These are phyloP conservation scores for Sebastes itinus DNA, from an alignment of 2,797 vertebrate species.

Conservation along the genomic window DNA sequence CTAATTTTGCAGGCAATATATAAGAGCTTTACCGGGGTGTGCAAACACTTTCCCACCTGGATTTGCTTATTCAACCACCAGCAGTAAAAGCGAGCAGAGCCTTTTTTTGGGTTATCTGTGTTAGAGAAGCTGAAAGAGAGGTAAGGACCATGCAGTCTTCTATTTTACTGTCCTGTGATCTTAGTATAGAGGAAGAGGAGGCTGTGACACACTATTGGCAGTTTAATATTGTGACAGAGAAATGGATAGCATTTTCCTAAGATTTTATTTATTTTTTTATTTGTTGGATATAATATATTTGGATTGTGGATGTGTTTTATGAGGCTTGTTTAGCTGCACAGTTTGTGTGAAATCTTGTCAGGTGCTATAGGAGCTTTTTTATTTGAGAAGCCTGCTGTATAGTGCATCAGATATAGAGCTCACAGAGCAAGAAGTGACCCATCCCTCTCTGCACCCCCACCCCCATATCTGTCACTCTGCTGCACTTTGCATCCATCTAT, in stretches of 20 bases:
- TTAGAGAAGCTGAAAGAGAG: constrained; percentile 56
- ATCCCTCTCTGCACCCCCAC: constrained; percentile 40
- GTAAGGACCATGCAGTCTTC: constrained; percentile 66
- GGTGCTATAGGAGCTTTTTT: constrained; percentile 26
- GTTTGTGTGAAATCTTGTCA: constrained; percentile 17
- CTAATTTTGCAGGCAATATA: constrained; percentile 99
- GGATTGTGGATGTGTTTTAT: background rate
- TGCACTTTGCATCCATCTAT: constrained; percentile 4
- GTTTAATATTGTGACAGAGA: background rate
- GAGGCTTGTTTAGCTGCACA: background rate
- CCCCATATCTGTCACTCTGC: constrained; percentile 22
- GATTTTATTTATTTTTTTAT: background rate
- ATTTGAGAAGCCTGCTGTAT: constrained; percentile 3
- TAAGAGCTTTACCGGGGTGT: constrained; percentile 98
- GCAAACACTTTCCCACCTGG: constrained; percentile 99
- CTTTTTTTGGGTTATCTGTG: constrained; percentile 47
- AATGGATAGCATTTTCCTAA: background rate
- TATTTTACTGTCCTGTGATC: constrained; percentile 3
- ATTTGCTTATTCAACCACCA: constrained; percentile 95
- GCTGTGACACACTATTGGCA: background rate
- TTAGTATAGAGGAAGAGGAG: too few relatives aligned
- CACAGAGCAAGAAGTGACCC: constrained; percentile 46
- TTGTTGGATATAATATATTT: background rate
- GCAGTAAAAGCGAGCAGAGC: constrained; percentile 73
- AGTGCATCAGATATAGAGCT: constrained; percentile 15